phyloP scores from a whole-genome alignment of 64 coral and sea anemone genomes.

The Actinia tenebrosa region DNA sequence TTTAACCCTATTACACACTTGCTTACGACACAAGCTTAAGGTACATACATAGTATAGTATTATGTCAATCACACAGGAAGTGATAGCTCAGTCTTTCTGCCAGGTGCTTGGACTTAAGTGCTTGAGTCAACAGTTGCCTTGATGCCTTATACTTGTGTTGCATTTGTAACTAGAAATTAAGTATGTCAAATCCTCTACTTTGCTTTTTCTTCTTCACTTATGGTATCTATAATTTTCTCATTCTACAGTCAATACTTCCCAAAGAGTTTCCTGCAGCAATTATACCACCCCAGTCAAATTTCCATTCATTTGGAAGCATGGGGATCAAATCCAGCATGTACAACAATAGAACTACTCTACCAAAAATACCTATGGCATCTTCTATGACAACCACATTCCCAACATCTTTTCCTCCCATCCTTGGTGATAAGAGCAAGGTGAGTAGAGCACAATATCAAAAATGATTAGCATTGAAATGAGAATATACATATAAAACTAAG shows the following conservation, averaged over 20 bases:
- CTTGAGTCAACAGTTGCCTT: no score
- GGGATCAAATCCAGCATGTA: slow-evolving; percentile 36
- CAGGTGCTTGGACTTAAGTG: no score
- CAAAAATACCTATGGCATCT: slow-evolving; percentile 78
- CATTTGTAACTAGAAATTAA: neutral
- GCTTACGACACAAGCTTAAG: no score
- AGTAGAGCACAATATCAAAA: neutral
- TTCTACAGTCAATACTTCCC: slow-evolving; percentile 53
- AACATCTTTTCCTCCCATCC: slow-evolving; percentile 79
- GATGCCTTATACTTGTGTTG: no score
- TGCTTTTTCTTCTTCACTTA: neutral
- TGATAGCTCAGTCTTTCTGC: no score
- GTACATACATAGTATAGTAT: no score
- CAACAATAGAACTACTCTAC: slow-evolving; percentile 57
- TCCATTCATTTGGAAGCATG: slow-evolving; percentile 36
- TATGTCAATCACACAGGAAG: no score
- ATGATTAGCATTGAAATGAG: neutral
- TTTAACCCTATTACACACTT: no score
- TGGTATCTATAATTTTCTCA: neutral
- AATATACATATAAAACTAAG: no score
- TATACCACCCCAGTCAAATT: slow-evolving; percentile 48
- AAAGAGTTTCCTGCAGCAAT: slow-evolving; percentile 67
- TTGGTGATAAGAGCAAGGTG: slow-evolving; percentile 82
- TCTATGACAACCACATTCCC: slow-evolving; percentile 59
- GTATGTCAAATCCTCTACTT: neutral